Base-by-base conservation (phyloP, 2,888 invertebrate species). In the Clepsis dumicolana region DNA sequence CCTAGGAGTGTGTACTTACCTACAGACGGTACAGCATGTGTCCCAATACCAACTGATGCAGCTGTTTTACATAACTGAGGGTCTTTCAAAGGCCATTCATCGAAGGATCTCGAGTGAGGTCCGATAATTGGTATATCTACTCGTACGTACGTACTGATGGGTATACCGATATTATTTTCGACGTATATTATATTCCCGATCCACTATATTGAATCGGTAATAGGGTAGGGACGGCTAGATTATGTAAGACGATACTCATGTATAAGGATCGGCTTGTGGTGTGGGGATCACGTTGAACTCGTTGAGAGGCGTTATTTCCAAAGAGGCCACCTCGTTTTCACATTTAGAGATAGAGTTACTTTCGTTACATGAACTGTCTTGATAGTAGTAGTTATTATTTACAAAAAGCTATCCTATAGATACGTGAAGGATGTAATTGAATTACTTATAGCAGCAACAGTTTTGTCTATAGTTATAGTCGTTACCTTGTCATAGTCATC, bases 211-310 rank as follows among this genome's bases (percentile, higher is more conserved):
- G 59, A 60, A 52, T 21, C 54, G 35, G 18, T 62, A 66, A 66
- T 66, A 66, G 66, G 66, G 66, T 66, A 29, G 27, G 25, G 54
- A 44, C 32, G 41, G 61, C 61, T 48, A 66, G 61, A 41, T 52
- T 59, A 41, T 52, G 66, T 62, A 66, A 66, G 27, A 25, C 35
- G 35, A 48, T 61, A 48, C 54, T 61, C 48, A 21, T 44, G 61
- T 27, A 35, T 52, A 60, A 62, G 35, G 54, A 66, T 48, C 61
- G 44, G 54, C 35, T 32, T 14, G 25, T 59, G 38, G 59, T 24
- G 52, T 21, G 56, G 12, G 56, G 44, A 32, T 29, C 32, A 12
- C n/a, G 4, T 14, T 24, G 56, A 56, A 56, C 18, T 18, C 8
- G 5, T 8, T 48, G 48, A 48, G 48, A 16, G 41, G 41, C 32